Percentiles rank a stretch among this genome's conserved stretches.
Conservation (phyloP, 2,113 vertebrate species). For the Upupa epops region DNA sequence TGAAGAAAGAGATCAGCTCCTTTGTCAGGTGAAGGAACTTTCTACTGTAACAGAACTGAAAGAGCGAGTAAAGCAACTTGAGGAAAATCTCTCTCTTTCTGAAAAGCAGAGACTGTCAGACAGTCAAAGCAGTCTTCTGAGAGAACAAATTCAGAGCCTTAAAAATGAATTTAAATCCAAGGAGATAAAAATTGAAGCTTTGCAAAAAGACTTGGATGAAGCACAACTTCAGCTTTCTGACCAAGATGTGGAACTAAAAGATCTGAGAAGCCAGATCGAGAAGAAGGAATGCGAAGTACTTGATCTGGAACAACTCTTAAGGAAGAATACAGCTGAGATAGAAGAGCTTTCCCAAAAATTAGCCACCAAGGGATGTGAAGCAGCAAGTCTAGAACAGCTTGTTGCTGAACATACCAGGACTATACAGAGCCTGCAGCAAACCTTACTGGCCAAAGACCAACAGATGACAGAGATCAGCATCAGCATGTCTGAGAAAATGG, state of each 20-base stretch:
- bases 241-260: constrained; percentile 74
- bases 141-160: constrained; percentile 85
- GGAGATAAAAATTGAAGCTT: constrained; percentile 82
- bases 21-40: constrained; percentile 66
- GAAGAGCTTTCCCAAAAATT: constrained; percentile 75
- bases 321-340: constrained; percentile 67
- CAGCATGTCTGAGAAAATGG: constrained; percentile 87
- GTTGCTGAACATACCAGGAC: constrained; percentile 75
- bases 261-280: constrained; percentile 78
- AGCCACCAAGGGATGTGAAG: constrained; percentile 54
- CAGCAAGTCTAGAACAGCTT: constrained; percentile 69
- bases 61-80: constrained; percentile 73
- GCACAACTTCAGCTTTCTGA: constrained; percentile 74
- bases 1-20: constrained; percentile 76
- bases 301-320: constrained; percentile 71
- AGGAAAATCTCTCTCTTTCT: constrained; percentile 63
- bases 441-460: constrained; percentile 80
- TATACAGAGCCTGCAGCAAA: constrained; percentile 75
- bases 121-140: constrained; percentile 76
- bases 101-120: constrained; percentile 72
- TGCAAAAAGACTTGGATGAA: constrained; percentile 83
- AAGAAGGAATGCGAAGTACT: constrained; percentile 72
- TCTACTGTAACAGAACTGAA: constrained; percentile 45
- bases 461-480: constrained; percentile 84
- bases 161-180: constrained; percentile 78